Evolutionary conservation across 1,140 invertebrate genomes (phyloP).

Genomic region (Rhopalosiphum maidis): DNA sequence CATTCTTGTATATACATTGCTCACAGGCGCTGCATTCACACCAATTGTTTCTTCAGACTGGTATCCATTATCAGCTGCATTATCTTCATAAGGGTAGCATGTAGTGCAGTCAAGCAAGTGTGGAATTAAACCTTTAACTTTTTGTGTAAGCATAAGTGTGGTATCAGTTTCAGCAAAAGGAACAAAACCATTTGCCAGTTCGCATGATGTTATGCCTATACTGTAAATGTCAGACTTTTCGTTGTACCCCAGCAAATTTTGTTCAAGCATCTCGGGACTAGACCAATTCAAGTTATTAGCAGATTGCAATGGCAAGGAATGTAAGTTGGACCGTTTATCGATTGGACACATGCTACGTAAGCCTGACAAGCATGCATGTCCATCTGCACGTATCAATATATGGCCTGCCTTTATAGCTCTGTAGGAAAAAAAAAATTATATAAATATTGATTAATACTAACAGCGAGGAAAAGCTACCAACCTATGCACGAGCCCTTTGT

Average conservation of each 20-base stretch:
- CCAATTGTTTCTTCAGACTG: conserved; percentile 61
- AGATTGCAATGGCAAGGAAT: conserved; percentile 75
- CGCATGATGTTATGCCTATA: conserved; percentile 85
- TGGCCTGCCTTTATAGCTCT: conserved; percentile 83
- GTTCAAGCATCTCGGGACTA: conserved; percentile 87
- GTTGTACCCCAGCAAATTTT: conserved; percentile 88
- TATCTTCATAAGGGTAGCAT: conserved; percentile 63
- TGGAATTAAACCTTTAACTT: conserved; percentile 80
- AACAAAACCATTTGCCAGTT: conserved; percentile 86
- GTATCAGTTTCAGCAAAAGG: conserved; percentile 83
- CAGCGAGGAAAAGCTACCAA: conserved; percentile 61
- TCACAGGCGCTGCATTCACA: conserved; percentile 62
- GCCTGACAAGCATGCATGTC: conserved; percentile 76
- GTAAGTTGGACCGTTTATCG: conserved; percentile 72
- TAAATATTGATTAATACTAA: background rate
- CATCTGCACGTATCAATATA: conserved; percentile 76
- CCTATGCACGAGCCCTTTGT: conserved; percentile 85
- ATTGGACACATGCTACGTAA: conserved; percentile 78
- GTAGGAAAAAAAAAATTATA: background rate
- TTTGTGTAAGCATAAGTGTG: conserved; percentile 89
- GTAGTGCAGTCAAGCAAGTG: conserved; percentile 80
- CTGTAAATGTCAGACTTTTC: conserved; percentile 91
- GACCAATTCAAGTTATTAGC: conserved; percentile 83
- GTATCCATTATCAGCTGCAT: conserved; percentile 60
- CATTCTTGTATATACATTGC: conserved; percentile 65